phyloP scores from a whole-genome alignment of 2,797 vertebrate genomes.

The Tiaroga cobitis region DNA sequence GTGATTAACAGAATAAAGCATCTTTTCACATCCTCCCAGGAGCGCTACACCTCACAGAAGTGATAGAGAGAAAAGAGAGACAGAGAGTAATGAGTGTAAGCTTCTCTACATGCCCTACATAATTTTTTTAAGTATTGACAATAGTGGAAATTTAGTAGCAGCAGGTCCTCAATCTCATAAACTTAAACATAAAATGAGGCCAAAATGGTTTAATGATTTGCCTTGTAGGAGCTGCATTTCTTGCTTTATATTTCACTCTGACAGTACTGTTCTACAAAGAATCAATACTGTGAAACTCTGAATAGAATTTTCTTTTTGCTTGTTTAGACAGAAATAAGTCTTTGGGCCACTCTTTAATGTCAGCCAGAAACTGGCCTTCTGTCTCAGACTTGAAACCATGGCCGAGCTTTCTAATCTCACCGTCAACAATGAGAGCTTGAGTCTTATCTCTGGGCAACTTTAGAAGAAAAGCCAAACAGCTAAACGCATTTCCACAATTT shows the following conservation, averaged over 20 bases:
- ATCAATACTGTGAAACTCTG: slow-evolving; percentile 48
- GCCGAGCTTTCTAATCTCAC: slow-evolving; percentile 28
- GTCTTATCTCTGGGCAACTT: slow-evolving; percentile 34
- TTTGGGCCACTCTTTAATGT: slow-evolving; percentile 37
- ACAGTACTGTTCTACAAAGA: slow-evolving; percentile 48
- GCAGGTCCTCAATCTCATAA: slow-evolving; percentile 27
- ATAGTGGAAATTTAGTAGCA: slow-evolving; percentile 8
- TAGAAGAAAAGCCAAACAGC: slow-evolving; percentile 23
- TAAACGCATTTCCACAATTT: slow-evolving; percentile 13
- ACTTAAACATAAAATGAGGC: slow-evolving; percentile 36
- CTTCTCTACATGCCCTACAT: slow-evolving; percentile 9
- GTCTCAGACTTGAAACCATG: slow-evolving; percentile 17
- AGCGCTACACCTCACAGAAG: slow-evolving; percentile 56
- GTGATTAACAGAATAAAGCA: slow-evolving; percentile 60
- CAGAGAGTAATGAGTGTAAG: slow-evolving; percentile 28
- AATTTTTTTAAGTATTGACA: slow-evolving; percentile 15
- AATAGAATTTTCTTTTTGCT: slow-evolving; percentile 28
- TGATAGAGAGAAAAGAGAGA: slow-evolving; percentile 21
- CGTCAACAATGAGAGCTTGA: slow-evolving; percentile 18
- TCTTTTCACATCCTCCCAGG: slow-evolving; percentile 70
- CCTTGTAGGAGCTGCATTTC: slow-evolving; percentile 65
- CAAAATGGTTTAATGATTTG: slow-evolving; percentile 29
- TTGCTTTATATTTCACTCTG: slow-evolving; percentile 54
- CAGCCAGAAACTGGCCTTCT: slow-evolving; percentile 23
- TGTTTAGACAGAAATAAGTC: slow-evolving; percentile 19